Conservation (phyloP, 2,113 vertebrate genomes). For the Calyptommatus sinebrachiatus region DNA sequence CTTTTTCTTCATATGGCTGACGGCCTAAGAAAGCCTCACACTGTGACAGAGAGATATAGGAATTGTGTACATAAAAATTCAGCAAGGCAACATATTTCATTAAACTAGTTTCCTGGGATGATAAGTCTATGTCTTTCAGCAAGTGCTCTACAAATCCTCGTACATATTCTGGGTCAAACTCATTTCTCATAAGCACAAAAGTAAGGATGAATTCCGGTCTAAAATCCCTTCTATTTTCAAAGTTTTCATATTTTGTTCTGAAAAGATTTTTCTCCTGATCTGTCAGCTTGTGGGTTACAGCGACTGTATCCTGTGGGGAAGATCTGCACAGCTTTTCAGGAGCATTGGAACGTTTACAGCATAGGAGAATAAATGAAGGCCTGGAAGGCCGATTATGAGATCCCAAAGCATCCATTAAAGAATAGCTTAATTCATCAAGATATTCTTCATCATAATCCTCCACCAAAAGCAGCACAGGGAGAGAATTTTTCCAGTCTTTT, state of each 20-base stretch:
- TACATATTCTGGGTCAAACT: slow-evolving; percentile 67
- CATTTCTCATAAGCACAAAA: slow-evolving; percentile 81
- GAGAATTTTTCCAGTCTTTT: slow-evolving; percentile 63
- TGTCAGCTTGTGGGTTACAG: slow-evolving; percentile 80
- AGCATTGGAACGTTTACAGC: slow-evolving; percentile 72
- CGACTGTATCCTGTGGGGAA: slow-evolving; percentile 72
- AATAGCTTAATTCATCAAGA: slow-evolving; percentile 69
- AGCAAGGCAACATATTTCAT: slow-evolving; percentile 78
- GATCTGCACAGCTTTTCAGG: slow-evolving; percentile 71
- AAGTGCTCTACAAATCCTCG: slow-evolving; percentile 71
- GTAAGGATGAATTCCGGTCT: slow-evolving; percentile 76
- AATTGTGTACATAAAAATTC: slow-evolving; percentile 80
- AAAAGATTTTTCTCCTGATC: slow-evolving; percentile 72
- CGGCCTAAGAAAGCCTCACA: slow-evolving; percentile 77
- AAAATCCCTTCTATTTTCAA: slow-evolving; percentile 47
- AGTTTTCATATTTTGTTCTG: slow-evolving; percentile 69
- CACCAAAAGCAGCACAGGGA: slow-evolving; percentile 77
- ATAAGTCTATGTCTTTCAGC: slow-evolving; percentile 66
- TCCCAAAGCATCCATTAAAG: slow-evolving; percentile 67
- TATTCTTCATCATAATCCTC: slow-evolving; percentile 81
- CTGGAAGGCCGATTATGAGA: slow-evolving; percentile 63
- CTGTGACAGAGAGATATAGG: slow-evolving; percentile 80
- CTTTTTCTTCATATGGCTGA: slow-evolving; percentile 30
- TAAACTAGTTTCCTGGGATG: slow-evolving; percentile 64
- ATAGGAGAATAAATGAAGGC: slow-evolving; percentile 77